Conservation (phyloP, 2,888 invertebrate genomes). For the Harpagoxenus sublaevis region DNA sequence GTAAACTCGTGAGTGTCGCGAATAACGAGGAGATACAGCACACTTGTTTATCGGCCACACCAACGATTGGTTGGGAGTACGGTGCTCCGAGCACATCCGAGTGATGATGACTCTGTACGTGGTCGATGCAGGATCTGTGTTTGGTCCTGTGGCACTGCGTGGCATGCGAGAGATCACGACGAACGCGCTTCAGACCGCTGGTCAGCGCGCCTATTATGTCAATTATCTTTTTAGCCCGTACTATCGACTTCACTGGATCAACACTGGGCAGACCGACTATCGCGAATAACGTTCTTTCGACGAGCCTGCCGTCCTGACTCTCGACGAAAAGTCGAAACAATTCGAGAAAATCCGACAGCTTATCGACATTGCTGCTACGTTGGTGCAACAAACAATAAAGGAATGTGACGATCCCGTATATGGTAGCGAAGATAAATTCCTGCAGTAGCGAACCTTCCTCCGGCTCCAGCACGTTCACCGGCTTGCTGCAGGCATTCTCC, state of each 20-base stretch:
- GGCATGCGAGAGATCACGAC: constrained; percentile 88
- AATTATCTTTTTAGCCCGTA: constrained; percentile 87
- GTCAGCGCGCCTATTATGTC: constrained; percentile 88
- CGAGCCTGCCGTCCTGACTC: constrained; percentile 88
- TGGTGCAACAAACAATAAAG: constrained; percentile 89
- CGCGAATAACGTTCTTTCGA: constrained; percentile 88
- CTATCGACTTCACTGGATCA: constrained; percentile 85
- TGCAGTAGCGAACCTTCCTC: constrained; percentile 87
- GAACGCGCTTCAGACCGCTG: constrained; percentile 88
- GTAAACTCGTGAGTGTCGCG: constrained; percentile 87
- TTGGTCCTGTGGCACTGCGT: constrained; percentile 87
- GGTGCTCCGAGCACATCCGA: constrained; percentile 88
- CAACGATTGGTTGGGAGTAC: constrained; percentile 85
- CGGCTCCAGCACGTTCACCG: constrained; percentile 68
- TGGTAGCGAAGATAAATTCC: constrained; percentile 89
- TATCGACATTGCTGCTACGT: constrained; percentile 85
- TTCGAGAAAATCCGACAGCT: constrained; percentile 87
- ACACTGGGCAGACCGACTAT: constrained; percentile 87
- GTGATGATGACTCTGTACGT: constrained; percentile 88
- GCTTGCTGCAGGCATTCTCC: constrained; percentile 87
- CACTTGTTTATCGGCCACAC: constrained; percentile 82
- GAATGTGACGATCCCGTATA: constrained; percentile 88
- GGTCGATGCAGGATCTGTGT: constrained; percentile 87
- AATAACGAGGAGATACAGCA: constrained; percentile 89
- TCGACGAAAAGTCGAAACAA: constrained; percentile 89